Evolutionary conservation across 2,888 invertebrate species (phyloP), one percentile per base, ranked within the genome.

Genomic region (Acanthococcus lagerstroemiae): DNA sequence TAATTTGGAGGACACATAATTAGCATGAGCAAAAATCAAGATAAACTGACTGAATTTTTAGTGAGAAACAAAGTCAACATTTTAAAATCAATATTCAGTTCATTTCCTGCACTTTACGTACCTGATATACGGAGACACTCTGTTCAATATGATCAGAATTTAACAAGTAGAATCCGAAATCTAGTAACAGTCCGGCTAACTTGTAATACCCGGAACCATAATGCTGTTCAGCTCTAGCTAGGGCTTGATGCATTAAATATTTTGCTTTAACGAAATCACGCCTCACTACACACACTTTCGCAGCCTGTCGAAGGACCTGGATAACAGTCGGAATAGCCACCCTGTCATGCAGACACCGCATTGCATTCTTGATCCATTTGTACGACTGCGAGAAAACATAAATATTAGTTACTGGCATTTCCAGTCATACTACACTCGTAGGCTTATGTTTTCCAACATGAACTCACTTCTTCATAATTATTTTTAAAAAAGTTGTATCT

Each of bases 201-300:
- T 55, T 68, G 15, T 55, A 54, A 60, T 57, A 26, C 44, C 37
- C 46, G n/a, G 55, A 48, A 12, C 65, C 57, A 25, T 50, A 58
- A 54, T 46, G 26, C 30, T 52, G 27, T 46, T 84, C 80, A 15
- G 88, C 86, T 63, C 85, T 78, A 68, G 83, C 83, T 48, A 90
- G 85, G 0, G 91, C 93, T 78, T 91, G 87, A 69, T 85, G 84
- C 71, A 93, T 89, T 58, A 94, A 79, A 70, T 89, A 78, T 71
- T 89, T 89, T 25, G 93, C 94, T 73, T 85, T 84, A 44, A 81
- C 78, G 78, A 93, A 93, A 72, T 88, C 85, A 46, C 93, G 82
- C 79, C 92, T 93, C 54, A 92, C 86, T 50, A 93, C 90, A 78
- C 93, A 93, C 19, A 90, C 86, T 76, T 91, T 93, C 68, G 90